A percentile compares a stretch with the other conserved stretches of the same genome.
These are phyloP conservation scores for Gracilinanus agilis DNA, from an alignment of 2,113 vertebrate species.

Conservation along the genomic window DNA sequence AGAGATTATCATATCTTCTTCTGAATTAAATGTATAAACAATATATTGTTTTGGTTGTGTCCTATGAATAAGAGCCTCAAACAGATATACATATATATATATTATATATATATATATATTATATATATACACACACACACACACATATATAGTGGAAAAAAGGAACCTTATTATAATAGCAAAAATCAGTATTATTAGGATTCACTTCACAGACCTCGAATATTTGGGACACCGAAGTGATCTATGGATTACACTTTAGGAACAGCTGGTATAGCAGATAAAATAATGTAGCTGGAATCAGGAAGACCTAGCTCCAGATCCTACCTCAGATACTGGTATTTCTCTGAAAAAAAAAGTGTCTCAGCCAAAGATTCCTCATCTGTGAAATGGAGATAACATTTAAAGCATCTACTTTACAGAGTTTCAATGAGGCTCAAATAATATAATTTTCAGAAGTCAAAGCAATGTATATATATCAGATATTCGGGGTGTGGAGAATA, in stretches of 20 bases:
- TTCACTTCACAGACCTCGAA: neutral
- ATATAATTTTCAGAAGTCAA: neutral
- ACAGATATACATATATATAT: neutral
- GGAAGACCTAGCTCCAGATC: neutral
- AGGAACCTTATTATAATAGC: neutral
- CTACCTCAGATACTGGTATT: neutral
- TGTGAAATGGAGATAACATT: neutral
- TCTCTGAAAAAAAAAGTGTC: neutral
- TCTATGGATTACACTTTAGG: neutral
- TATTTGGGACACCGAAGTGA: neutral
- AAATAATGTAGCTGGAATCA: neutral
- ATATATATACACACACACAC: neutral
- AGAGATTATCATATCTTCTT: neutral
- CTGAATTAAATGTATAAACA: neutral
- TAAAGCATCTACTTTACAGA: neutral
- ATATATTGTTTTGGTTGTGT: neutral
- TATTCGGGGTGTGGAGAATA: neutral
- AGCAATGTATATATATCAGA: neutral
- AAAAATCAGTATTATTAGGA: neutral
- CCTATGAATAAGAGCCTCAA: neutral
- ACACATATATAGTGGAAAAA: neutral
- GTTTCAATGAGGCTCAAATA: neutral
- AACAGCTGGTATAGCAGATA: neutral
- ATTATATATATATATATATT: no score
- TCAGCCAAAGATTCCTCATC: neutral